Base-by-base conservation (phyloP, 2,113 vertebrate species). In the Trichomycterus rosablanca region DNA sequence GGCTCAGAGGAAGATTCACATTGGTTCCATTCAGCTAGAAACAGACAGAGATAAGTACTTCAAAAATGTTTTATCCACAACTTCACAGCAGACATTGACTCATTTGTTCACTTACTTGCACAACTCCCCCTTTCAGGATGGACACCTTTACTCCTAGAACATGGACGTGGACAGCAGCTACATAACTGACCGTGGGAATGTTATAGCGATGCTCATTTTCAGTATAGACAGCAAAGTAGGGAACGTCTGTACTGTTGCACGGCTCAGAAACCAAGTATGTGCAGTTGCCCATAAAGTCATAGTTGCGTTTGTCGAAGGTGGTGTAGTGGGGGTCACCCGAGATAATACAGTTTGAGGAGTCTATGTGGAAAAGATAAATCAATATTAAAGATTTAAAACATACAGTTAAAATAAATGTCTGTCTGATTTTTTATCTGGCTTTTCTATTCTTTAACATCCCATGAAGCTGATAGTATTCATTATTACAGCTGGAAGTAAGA, bases 241-340 rank as follows among this genome's bases (percentile, higher is more conserved):
- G 77, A 56, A 83, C 56, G 22, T 39, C 19, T 3, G 81, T 84
- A 42, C 19, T 30, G 35, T 86, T 86, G 65, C 87, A 89, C 5
- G 68, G 63, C 44, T 64, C 45, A 7, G 86, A 77, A 77, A 89
- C 81, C 50, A 86, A 28, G 51, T 89, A 88, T 62, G 71, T 86
- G 73, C 86, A 88, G 78, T 84, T 89, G n/a, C 88, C 88, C 86
- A 88, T 86, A 68, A 89, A 89, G 74, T 80, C 54, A 48, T 88
- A 88, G 7, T 56, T 61, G 8, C 7, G 62, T 8, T 76, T 82
- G 74, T 88, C 88, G 64, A 88, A 89, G 7, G 83, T 88, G 45
- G 76, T 82, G 75, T 89, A 89, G 67, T 89, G 87, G 4, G 88
- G 88, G 64, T 89, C 87, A 15, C 81, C 74, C 22, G 79, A 66